Evolutionary conservation across 2,797 vertebrate genomes (phyloP).

Genomic region (Gallinago nigripennis): DNA sequence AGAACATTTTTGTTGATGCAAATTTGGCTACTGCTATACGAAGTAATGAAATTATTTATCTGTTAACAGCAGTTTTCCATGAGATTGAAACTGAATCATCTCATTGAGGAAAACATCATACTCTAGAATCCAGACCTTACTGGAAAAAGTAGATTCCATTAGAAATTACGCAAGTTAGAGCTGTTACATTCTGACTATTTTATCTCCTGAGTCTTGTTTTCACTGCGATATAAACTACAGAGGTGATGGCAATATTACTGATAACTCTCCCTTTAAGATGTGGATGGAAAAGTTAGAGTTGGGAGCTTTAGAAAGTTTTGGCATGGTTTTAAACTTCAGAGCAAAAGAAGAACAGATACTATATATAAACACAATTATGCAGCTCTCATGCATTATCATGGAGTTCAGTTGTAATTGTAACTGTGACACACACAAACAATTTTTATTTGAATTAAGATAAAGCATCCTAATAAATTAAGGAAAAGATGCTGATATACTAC

Average conservation of each 20-base stretch:
- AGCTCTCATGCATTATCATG: not conserved
- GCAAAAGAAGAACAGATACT: not conserved
- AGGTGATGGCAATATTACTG: not conserved
- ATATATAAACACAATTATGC: not conserved
- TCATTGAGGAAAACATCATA: not conserved
- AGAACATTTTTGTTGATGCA: not conserved
- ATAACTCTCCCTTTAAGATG: not conserved
- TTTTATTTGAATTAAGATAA: not conserved
- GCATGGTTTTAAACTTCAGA: not conserved
- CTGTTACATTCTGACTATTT: not conserved
- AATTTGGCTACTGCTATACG: not conserved
- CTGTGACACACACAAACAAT: rapidly evolving
- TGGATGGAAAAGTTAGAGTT: not conserved
- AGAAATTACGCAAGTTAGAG: not conserved
- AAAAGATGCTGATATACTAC: rapidly evolving
- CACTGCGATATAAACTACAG: not conserved
- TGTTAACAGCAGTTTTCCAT: not conserved
- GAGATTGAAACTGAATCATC: not conserved
- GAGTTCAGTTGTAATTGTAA: not conserved
- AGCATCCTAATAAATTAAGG: not conserved
- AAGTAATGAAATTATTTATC: not conserved
- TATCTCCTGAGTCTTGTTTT: not conserved
- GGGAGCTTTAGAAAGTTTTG: not conserved
- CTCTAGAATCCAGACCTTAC: not conserved
- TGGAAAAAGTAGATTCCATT: not conserved